Percentiles rank a stretch among this genome's conserved stretches.
Evolutionary conservation across 2,888 invertebrate species (phyloP).

Genomic region (Sussaba pulchella): DNA sequence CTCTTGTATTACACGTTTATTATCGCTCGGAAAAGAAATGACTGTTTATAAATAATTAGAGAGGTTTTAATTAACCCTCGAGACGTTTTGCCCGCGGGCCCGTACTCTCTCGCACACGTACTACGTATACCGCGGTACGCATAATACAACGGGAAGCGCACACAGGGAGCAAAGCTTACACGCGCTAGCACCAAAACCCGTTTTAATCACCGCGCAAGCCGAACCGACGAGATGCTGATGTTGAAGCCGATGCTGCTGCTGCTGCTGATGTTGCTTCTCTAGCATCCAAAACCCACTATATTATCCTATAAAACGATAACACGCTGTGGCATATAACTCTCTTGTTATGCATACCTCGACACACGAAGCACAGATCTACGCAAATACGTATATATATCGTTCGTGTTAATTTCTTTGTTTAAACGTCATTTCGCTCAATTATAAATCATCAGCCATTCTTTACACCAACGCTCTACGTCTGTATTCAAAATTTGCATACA

Average conservation of each 20-base stretch:
- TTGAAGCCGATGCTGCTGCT: constrained; percentile 31
- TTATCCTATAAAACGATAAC: constrained; percentile 45
- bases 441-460: no score
- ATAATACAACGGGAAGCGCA: background rate
- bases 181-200: constrained; percentile 57
- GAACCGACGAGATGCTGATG: constrained; percentile 46
- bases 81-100: constrained; percentile 78
- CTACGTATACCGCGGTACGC: constrained; percentile 59
- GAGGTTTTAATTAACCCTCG: constrained; percentile 84
- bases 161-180: constrained; percentile 3
- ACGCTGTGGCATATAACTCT: constrained; percentile 19
- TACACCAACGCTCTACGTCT: no score
- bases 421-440: no score
- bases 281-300: constrained; percentile 35
- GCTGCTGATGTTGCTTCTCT: constrained; percentile 26
- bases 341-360: constrained; percentile 9
- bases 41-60: constrained; percentile 84
- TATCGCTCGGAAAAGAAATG: constrained; percentile 81
- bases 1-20: constrained; percentile 78
- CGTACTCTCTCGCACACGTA: constrained; percentile 68
- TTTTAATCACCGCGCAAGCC: constrained; percentile 77
- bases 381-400: background rate
- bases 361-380: background rate
- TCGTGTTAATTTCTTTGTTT: background rate
- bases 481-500: no score